phyloP scores from a whole-genome alignment of 2,797 vertebrate species.

The Silurus lanzhouensis region DNA sequence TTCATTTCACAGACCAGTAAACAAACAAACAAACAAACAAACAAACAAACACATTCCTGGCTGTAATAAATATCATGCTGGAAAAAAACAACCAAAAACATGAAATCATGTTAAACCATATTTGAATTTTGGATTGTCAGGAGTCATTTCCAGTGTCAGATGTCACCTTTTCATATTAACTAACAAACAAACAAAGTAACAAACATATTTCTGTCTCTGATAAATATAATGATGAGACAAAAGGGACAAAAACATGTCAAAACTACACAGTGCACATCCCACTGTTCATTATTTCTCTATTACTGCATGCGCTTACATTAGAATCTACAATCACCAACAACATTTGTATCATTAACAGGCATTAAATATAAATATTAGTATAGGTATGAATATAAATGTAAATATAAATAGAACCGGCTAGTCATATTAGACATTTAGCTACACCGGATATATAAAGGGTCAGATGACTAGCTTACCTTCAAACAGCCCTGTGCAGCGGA shows the following conservation, averaged over 20 bases:
- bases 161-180: neutral
- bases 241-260: neutral
- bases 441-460: neutral
- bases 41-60: neutral
- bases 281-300: neutral
- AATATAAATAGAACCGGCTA: neutral
- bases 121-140: no score
- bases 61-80: neutral
- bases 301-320: neutral
- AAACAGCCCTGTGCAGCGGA: neutral
- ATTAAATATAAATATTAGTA: no score
- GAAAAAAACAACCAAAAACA: neutral
- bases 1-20: neutral
- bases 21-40: neutral
- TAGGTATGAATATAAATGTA: no score
- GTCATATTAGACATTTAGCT: neutral
- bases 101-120: neutral
- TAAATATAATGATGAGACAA: neutral
- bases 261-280: neutral
- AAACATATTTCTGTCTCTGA: neutral
- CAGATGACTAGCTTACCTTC: conserved; percentile 19
- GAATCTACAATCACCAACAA: neutral
- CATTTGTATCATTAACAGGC: no score
- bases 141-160: neutral
- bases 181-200: neutral